Base-by-base conservation (phyloP, 2,797 vertebrate species). In the Adrianichthys oophorus region DNA sequence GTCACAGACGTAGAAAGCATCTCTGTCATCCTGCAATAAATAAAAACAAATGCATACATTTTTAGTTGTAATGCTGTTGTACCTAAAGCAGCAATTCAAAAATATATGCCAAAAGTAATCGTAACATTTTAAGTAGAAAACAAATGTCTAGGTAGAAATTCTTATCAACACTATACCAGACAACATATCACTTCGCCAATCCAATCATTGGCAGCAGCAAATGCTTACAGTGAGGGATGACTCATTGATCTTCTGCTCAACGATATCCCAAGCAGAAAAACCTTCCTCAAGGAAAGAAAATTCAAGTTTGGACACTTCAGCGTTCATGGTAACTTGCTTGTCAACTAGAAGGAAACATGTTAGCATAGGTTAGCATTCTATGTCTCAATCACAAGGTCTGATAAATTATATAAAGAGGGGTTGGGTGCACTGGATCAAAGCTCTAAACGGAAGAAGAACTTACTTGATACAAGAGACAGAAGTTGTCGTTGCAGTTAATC, bases 201-300 rank as follows among this genome's bases (percentile, higher is more conserved):
- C 5, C 29, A 32, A 37, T 37, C 10, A 37, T 37, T 37, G 32
- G 10, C 32, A 37, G 32, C 56, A 43, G 12, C 32, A 10, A 37
- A 58, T 3, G 0, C 94, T 94, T 84, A 98, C 98, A 0, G 96
- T 95, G 74, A 88, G 85, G 32, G 92, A 96, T 15, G 93, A 93
- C 90, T 98, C 97, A 46, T 97, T 98, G 79, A 98, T 96, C 86
- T 95, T 98, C 87, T 98, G 95, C 77, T 98, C 95, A 72, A 98
- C 89, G 49, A 94, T 94, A 76, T 99, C 96, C 72, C 94, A 92
- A 71, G 96, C 96, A 83, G 92, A 92, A 78, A 98, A 98, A 41
- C 97, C 98, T 86, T 99, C 98, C 7, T 98, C 95, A 23, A 99
- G 92, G 84, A 97, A 95, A 62, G 92, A 87, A 80, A 97, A 92